A percentile compares a stretch with the other conserved stretches of the same genome.
These are phyloP conservation scores for Hippocampus abdominalis DNA, from an alignment of 2,113 vertebrate genomes.

Conservation along the genomic window DNA sequence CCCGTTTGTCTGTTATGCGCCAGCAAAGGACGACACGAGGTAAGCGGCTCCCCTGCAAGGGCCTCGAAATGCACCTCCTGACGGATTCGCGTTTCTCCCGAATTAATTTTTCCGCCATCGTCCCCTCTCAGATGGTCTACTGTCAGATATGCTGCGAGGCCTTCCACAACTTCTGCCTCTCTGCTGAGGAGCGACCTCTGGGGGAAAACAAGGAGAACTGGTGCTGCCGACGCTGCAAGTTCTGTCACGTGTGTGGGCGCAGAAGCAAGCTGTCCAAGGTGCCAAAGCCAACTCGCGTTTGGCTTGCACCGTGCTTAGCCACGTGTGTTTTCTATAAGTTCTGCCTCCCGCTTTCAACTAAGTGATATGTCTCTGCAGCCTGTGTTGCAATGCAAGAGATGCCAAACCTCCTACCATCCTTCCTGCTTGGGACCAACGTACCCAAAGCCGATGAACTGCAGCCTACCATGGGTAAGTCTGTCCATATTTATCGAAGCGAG, in stretches of 20 bases:
- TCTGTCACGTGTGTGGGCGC: conserved; percentile 85
- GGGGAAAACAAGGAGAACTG: conserved; percentile 83
- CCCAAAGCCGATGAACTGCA: conserved; percentile 79
- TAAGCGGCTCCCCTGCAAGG: conserved; percentile 26
- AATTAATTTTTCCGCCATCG: neutral
- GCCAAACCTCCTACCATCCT: conserved; percentile 84
- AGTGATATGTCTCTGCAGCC: conserved; percentile 63
- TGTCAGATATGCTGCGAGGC: conserved; percentile 93
- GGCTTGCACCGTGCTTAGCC: neutral
- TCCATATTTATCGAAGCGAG: neutral
- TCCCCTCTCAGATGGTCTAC: conserved; percentile 76
- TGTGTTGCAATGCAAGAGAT: conserved; percentile 83
- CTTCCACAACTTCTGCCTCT: conserved; percentile 86
- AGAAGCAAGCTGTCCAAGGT: conserved; percentile 83
- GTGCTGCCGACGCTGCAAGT: conserved; percentile 89
- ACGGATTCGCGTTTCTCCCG: too few species aligned
- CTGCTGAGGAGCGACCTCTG: conserved; percentile 77
- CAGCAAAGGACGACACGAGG: conserved; percentile 85
- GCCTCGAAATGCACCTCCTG: neutral
- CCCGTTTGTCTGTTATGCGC: conserved; percentile 86
- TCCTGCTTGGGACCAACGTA: conserved; percentile 87
- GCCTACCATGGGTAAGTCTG: conserved; percentile 79
- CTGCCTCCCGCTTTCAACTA: neutral
- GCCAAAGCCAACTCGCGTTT: neutral
- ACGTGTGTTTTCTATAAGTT: neutral